Conservation (phyloP, 1,140 invertebrate genomes). For the Drosophila setifemur region DNA sequence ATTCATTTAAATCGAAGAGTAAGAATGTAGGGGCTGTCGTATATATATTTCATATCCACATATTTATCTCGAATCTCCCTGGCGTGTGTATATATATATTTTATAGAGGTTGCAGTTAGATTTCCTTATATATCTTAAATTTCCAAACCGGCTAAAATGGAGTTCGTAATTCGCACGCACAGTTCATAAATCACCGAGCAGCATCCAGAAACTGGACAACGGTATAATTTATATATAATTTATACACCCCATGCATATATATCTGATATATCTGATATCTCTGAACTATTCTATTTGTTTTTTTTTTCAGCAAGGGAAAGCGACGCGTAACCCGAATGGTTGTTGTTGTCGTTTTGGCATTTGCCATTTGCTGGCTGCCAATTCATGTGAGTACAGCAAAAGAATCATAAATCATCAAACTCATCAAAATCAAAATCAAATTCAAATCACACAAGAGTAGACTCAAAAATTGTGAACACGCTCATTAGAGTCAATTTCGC, state of each 20-base stretch:
- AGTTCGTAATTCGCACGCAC: constrained; percentile 4
- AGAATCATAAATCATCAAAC: background rate
- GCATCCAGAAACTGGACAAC: constrained; percentile 18
- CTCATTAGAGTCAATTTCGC: too few relatives aligned
- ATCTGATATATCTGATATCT: background rate
- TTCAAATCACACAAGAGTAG: background rate
- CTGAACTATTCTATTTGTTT: background rate
- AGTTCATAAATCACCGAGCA: constrained; percentile 54
- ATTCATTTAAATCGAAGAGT: too few relatives aligned
- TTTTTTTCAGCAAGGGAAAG: constrained; percentile 87
- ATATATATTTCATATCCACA: background rate
- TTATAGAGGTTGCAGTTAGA: background rate
- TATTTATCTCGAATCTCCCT: too few relatives aligned
- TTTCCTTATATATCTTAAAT: background rate
- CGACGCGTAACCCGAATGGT: constrained; percentile 96
- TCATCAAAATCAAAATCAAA: background rate
- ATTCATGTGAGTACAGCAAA: constrained; percentile 89
- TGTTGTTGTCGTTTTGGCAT: constrained; percentile 95
- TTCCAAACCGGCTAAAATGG: background rate
- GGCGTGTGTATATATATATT: background rate
- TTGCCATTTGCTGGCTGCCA: constrained; percentile 97
- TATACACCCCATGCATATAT: background rate
- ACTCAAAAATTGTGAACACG: too few relatives aligned
- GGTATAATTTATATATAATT: constrained; percentile 29
- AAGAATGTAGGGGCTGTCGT: background rate